Base-by-base conservation (phyloP, 2,888 invertebrate species). In the Drepanosiphum platanoidis region DNA sequence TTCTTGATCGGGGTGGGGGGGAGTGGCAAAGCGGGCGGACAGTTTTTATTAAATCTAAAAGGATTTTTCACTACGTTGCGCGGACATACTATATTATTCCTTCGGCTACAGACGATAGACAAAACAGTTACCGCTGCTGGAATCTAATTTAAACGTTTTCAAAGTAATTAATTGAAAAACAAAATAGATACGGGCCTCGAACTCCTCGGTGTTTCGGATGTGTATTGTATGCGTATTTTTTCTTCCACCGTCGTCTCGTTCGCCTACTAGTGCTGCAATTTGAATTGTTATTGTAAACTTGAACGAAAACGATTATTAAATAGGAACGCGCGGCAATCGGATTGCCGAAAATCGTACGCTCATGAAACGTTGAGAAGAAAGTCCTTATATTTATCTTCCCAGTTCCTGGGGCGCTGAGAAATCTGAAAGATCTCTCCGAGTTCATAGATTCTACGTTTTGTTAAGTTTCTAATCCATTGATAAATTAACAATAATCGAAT, bases 1-100 rank as follows among this genome's bases (percentile, higher is more conserved):
- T 52, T 32, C 34, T 34, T 34, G 32, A 34, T 74, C 34, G 32
- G 34, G 32, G 52, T n/a, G 30, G 27, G 46, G 46, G 1, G 11
- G 8, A 7, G 52, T n/a, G n/a, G n/a, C n/a, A n/a, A n/a, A n/a
- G n/a, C 30, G 13, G 15, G 32, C 7, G 46, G 46, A 46, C 22
- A 74, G 32, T 34, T 74, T 74, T 52, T 74, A 74, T 74, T 74
- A 52, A 34, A 52, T 74, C 34, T 52, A 34, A 52, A 74, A 34
- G 7, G 11, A 36, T 71, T 39, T 70, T 71, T 70, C 27, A 36
- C 15, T 39, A 39, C n/a, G 27, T 71, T 7, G 39, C 36, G n/a
- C 39, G 7, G n/a, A 39, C n/a, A n/a, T n/a, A n/a, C n/a, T n/a
- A n/a, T 71, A 71, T 36, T 71, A 71, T 71, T 71, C 15, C 15